A percentile compares a stretch with the other conserved stretches of the same genome.
Evolutionary conservation across 2,888 invertebrate species (phyloP).

Genomic region (Chymomyza fuscimana): DNA sequence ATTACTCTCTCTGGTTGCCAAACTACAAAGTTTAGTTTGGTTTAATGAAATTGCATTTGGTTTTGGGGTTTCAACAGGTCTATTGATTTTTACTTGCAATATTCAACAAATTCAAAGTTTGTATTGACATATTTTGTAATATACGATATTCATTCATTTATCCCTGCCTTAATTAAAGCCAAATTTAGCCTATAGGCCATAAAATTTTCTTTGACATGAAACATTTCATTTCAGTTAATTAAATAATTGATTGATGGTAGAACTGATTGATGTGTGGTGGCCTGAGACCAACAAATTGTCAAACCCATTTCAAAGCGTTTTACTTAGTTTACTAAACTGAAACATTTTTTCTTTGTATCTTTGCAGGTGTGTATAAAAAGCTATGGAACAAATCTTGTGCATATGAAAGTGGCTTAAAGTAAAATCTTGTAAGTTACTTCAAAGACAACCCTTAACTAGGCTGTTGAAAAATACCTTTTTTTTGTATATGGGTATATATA

Average conservation of each 20-base stretch:
- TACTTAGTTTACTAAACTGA: constrained; percentile 44
- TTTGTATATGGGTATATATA: neutral
- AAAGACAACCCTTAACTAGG: constrained; percentile 46
- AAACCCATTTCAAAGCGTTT: constrained; percentile 18
- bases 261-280: constrained; percentile 59
- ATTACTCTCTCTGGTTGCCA: too few species aligned
- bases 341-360: constrained; percentile 45
- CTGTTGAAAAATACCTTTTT: constrained; percentile 14
- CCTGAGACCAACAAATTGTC: neutral
- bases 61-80: too few species aligned
- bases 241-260: constrained; percentile 66
- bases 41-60: too few species aligned
- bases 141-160: neutral
- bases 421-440: constrained; percentile 12
- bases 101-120: too few species aligned
- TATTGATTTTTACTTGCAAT: too few species aligned
- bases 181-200: too few species aligned
- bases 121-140: neutral
- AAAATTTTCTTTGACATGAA: neutral
- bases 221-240: constrained; percentile 40
- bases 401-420: constrained; percentile 11
- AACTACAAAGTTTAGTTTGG: too few species aligned
- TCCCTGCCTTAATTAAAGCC: neutral
- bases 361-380: constrained; percentile 60
- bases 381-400: constrained; percentile 27